Conservation (phyloP, 2,888 invertebrate genomes). For the Dyspetes luteomarginatus region DNA sequence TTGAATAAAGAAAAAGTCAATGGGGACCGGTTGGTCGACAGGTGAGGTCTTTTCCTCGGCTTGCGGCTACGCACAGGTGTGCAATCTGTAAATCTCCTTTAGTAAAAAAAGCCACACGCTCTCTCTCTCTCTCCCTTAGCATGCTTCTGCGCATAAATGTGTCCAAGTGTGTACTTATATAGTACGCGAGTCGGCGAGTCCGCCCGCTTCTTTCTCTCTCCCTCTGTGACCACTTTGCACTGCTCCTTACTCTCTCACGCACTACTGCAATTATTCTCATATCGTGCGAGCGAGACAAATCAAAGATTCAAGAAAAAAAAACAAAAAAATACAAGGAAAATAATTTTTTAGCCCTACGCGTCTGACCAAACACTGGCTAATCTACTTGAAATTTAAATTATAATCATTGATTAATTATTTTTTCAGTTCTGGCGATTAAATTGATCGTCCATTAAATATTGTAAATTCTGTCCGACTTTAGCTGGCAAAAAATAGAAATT, state of each 20-base stretch:
- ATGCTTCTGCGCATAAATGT: not conserved
- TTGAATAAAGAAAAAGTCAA: constrained; percentile 81
- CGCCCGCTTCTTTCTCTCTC: constrained; percentile 15
- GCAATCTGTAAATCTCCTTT: constrained; percentile 81
- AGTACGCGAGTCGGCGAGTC: constrained; percentile 19
- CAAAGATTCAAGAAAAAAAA: too few species aligned
- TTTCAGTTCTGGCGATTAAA: too few species aligned
- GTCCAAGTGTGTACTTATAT: constrained; percentile 15
- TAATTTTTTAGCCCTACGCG: not conserved
- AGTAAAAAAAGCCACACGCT: constrained; percentile 76
- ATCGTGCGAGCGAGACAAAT: too few species aligned
- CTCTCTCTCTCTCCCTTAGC: constrained; percentile 6
- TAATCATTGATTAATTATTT: not conserved
- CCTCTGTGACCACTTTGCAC: constrained; percentile 32
- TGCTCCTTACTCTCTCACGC: constrained; percentile 29
- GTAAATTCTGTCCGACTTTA: too few species aligned
- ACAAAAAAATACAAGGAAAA: constrained; percentile 10
- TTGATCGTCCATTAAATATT: too few species aligned
- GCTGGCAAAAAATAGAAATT: too few species aligned
- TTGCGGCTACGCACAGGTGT: constrained; percentile 80
- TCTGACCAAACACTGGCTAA: constrained; percentile 15
- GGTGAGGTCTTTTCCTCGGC: constrained; percentile 81
- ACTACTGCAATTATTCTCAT: constrained; percentile 43
- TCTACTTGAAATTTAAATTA: not conserved
- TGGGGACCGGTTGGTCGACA: constrained; percentile 82